These are phyloP conservation scores for Sarotherodon lohbergeri DNA, from an alignment of 2,113 vertebrate genomes.

Conservation along the genomic window DNA sequence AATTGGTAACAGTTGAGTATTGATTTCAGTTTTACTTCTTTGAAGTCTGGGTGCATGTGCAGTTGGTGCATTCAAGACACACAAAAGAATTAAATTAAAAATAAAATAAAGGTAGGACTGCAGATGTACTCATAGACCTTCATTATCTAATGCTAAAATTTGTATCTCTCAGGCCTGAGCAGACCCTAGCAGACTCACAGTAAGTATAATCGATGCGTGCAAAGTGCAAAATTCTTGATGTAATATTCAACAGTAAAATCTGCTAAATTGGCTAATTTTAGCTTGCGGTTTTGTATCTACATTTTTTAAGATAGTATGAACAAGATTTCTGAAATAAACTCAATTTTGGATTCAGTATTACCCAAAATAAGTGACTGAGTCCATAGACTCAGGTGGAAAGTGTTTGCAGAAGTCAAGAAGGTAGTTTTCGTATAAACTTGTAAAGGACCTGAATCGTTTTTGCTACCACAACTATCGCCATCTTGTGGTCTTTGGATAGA, in stretches of 20 bases:
- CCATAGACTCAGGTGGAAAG: background rate
- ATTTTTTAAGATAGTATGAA: background rate
- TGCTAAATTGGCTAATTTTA: background rate
- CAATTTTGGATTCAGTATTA: background rate
- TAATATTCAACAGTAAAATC: background rate
- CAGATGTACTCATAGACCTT: background rate
- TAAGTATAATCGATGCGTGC: rapidly evolving
- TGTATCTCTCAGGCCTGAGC: background rate
- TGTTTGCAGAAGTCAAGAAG: background rate
- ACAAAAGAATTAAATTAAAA: background rate
- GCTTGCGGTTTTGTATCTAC: rapidly evolving
- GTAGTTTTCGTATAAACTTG: background rate
- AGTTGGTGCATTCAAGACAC: background rate
- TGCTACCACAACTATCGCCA: background rate
- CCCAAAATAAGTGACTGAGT: background rate
- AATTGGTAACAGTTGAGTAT: background rate
- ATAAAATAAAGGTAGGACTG: rapidly evolving
- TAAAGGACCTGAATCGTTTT: background rate
- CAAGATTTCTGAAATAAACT: background rate
- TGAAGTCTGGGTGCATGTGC: background rate
- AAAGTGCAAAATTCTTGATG: background rate
- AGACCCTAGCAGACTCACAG: background rate
- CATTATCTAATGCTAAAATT: background rate
- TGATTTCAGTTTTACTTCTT: background rate
- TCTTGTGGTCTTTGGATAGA: background rate